Base-by-base conservation (phyloP, 2,888 invertebrate species). In the Phaonia tiefii region DNA sequence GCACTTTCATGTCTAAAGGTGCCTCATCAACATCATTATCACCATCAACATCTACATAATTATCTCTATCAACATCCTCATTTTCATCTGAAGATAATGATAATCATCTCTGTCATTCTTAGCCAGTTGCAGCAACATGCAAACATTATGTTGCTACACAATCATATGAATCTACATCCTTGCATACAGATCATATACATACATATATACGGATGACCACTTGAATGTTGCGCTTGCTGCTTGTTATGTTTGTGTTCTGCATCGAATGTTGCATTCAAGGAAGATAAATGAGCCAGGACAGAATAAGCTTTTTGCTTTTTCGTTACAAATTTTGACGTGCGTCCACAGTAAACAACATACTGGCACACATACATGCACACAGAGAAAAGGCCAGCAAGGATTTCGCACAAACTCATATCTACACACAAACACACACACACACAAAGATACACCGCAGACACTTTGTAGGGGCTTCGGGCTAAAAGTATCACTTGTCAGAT, bases 401-500 rank as follows among this genome's bases (percentile, higher is more conserved):
- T n/a, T n/a, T n/a, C n/a, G n/a, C n/a, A n/a, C n/a, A n/a, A n/a
- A n/a, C n/a, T n/a, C n/a, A n/a, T n/a, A n/a, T n/a, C n/a, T n/a
- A n/a, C 60, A 17, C 13, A 60, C 37, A 60, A 17, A 58, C 15
- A 31, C 31, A 15, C 10, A 31, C 31, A 60, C 31, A 60, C 37
- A 60, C 20, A 17, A 1, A 31, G 7, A 3, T 11, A 26, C 56
- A 58, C 58, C 58, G 31, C 58, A 26, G 63, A 63, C 39, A 63
- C 42, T 31, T 31, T 31, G 31, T 31, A 74, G 54, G 79, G 79
- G 84, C 88, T 87, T 82, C 85, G 84, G 88, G 88, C 87, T 87
- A 88, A 86, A 88, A 88, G 89, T 89, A 89, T 89, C 89, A 89
- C 89, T 89, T 89, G 89, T 89, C 89, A 88, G 89, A 89, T 89